A percentile compares a stretch with the other conserved stretches of the same genome.
Conservation (phyloP, 1,140 invertebrate genomes). For the Heterodera schachtii region DNA sequence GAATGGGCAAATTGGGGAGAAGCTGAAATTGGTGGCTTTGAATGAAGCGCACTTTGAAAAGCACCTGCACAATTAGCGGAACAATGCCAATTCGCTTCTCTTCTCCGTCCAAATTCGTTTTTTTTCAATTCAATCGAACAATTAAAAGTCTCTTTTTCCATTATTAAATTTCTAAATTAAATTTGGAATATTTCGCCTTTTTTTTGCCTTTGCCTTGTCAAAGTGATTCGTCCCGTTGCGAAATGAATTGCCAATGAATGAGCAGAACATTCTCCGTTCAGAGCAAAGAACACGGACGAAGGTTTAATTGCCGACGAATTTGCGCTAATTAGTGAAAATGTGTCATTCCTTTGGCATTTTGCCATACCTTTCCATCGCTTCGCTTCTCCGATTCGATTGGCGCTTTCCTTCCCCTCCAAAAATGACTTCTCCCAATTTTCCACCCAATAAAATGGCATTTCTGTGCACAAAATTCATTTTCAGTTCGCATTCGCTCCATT, state of each 20-base stretch:
- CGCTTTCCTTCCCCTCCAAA: neutral
- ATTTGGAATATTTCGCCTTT: no score
- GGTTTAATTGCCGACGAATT: neutral
- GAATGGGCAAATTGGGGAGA: no score
- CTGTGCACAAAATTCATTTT: neutral
- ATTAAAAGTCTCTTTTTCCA: neutral
- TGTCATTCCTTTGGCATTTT: no score
- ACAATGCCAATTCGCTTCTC: neutral
- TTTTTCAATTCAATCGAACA: neutral
- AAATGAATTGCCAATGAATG: constrained; percentile 1
- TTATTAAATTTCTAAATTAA: no score
- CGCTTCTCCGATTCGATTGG: neutral
- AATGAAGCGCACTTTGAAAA: no score
- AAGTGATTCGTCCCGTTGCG: neutral
- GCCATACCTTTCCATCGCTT: no score
- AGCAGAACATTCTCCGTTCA: no score
- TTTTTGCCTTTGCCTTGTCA: neutral
- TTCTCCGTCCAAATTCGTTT: neutral
- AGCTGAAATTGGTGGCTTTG: no score
- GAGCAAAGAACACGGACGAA: neutral
- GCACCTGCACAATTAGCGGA: neutral
- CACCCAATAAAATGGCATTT: neutral
- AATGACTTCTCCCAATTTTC: neutral
- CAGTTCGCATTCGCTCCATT: constrained; percentile 9
- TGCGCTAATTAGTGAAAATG: no score